Base-by-base conservation (phyloP, 2,888 invertebrate genomes). In the Scrobipalpa costella region DNA sequence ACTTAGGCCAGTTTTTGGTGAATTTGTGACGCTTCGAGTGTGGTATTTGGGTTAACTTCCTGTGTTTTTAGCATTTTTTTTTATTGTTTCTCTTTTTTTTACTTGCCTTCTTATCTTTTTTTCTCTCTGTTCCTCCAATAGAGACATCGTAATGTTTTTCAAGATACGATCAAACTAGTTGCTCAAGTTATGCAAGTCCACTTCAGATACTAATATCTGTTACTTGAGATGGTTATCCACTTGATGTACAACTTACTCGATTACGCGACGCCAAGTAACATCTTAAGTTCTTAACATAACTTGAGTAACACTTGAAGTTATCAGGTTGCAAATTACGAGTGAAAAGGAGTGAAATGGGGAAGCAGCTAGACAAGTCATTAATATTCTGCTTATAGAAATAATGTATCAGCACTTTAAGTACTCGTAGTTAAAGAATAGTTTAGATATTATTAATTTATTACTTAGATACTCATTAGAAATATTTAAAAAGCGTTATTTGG, bases 1-100 rank as follows among this genome's bases (percentile, higher is more conserved):
- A 80, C 84, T 90, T 88, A 88, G 87, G 89, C 74, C 78, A 69
- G 76, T 79, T 82, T 82, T 78, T 74, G 75, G 74, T 81, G 77
- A 8, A 78, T 83, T 81, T 85, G 75, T 77, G 85, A 82, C 79
- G 82, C 80, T 85, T 73, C 68, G 66, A 69, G 70, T 75, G 72
- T 73, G 65, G 60, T 63, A 70, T 57, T 64, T 65, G 66, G 70
- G 69, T 69, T 72, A 67, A 76, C 83, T 85, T 85, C 81, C 83
- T 84, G 81, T 62, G 40, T 55, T 55, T n/a, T 50, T 52, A 6
- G n/a, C 21, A 52, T 33, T 13, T 5, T 33, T 19, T 27, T 19
- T 49, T 49, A 8, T 61, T 61, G 1, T 17, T 36, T 15, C n/a
- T 57, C 6, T 9, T 9, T 17, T 19, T 0, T n/a, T 27, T 15